Evolutionary conservation across 2,888 invertebrate genomes (phyloP).

Genomic region (Chalcis sispes): DNA sequence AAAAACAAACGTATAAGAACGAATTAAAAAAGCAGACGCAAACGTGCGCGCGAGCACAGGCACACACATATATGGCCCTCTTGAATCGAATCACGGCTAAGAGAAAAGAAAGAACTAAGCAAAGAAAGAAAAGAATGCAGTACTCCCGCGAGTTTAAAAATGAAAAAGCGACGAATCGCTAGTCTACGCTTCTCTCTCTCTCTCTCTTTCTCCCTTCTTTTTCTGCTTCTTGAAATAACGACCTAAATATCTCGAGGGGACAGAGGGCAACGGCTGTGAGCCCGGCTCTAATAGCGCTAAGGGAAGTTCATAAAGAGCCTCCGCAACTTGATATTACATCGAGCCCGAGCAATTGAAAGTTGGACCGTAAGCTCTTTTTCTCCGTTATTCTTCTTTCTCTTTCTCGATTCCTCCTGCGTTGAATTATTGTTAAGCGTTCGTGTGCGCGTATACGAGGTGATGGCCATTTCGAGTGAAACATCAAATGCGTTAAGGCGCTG

Average conservation of each 20-base stretch:
- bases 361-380: too few relatives aligned
- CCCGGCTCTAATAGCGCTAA: constrained; percentile 57
- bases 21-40: background rate
- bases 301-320: constrained; percentile 54
- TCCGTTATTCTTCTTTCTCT: too few relatives aligned
- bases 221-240: constrained; percentile 27
- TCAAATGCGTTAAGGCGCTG: too few relatives aligned
- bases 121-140: background rate
- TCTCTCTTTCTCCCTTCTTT: too few relatives aligned
- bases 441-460: too few relatives aligned
- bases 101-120: background rate
- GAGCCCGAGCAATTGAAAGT: too few relatives aligned
- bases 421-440: too few relatives aligned
- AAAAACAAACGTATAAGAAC: background rate
- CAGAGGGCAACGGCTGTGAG: constrained; percentile 33
- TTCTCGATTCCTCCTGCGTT: too few relatives aligned
- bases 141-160: background rate
- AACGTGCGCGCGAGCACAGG: background rate
- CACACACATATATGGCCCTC: too few relatives aligned
- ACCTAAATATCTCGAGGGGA: constrained; percentile 37
- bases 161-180: background rate
- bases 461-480: too few relatives aligned
- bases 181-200: too few relatives aligned
- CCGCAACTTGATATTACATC: too few relatives aligned
- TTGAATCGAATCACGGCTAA: background rate